phyloP scores from a whole-genome alignment of 2,888 invertebrate genomes.

The Hoplodrina blanda region DNA sequence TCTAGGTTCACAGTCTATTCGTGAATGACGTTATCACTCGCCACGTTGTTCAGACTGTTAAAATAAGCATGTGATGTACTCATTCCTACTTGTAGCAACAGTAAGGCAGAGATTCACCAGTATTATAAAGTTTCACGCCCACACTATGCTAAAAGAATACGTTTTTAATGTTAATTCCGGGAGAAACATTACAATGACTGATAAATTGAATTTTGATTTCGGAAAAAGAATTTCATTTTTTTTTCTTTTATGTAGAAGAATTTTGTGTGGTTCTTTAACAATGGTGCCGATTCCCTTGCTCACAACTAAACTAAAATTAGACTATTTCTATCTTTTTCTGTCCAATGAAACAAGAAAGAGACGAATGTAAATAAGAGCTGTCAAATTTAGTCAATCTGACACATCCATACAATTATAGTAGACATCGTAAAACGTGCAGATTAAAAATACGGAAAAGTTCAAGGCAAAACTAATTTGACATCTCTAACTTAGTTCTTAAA shows the following conservation, averaged over 20 bases:
- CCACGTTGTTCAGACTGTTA: constrained; percentile 9
- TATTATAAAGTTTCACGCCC: neutral
- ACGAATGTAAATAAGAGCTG: too few relatives aligned
- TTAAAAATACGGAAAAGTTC: too few relatives aligned
- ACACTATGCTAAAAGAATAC: neutral
- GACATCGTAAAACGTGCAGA: too few relatives aligned
- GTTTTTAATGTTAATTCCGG: neutral
- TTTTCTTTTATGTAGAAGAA: too few relatives aligned
- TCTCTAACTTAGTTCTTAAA: too few relatives aligned
- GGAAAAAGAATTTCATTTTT: neutral
- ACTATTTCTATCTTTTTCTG: too few relatives aligned
- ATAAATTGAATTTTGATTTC: neutral
- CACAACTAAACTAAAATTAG: too few relatives aligned
- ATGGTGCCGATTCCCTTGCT: too few relatives aligned
- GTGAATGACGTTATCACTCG: constrained; percentile 30
- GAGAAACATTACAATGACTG: neutral
- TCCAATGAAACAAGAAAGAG: too few relatives aligned
- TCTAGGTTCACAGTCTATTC: constrained; percentile 11
- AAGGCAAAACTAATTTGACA: too few relatives aligned
- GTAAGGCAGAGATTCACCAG: neutral
- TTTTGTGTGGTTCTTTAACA: neutral
- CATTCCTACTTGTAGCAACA: constrained; percentile 2
- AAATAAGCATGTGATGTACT: constrained; percentile 26
- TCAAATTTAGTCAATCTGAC: too few relatives aligned
- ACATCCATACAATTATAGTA: too few relatives aligned